Evolutionary conservation across 2,797 vertebrate species (phyloP).

Genomic region (Cyprinodon diabolis): DNA sequence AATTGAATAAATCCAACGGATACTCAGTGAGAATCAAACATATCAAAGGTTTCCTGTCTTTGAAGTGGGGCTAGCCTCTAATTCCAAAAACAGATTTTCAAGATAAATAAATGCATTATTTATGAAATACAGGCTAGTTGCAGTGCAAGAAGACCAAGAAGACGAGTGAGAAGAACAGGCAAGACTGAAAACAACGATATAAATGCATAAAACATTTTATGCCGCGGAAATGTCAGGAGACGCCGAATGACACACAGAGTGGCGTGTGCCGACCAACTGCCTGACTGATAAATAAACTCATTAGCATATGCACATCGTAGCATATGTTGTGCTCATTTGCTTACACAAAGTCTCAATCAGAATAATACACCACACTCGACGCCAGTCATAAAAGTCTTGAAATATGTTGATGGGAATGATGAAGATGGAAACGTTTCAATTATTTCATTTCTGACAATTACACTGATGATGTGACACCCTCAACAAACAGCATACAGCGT

Average conservation of each 20-base stretch:
- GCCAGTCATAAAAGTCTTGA: slow-evolving; percentile 70
- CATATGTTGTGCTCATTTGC: slow-evolving; percentile 81
- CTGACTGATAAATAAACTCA: slow-evolving; percentile 77
- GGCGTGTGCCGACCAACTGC: slow-evolving; percentile 68
- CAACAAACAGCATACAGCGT: slow-evolving; percentile 48
- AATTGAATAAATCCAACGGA: slow-evolving; percentile 85
- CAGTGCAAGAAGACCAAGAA: slow-evolving; percentile 63
- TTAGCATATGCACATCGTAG: slow-evolving; percentile 77
- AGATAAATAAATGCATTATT: slow-evolving; percentile 89
- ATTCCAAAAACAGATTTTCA: slow-evolving; percentile 87
- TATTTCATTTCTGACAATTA: slow-evolving; percentile 80
- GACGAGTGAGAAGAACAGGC: slow-evolving; percentile 59
- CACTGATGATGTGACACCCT: slow-evolving; percentile 69
- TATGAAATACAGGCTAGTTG: slow-evolving; percentile 77
- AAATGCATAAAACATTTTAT: slow-evolving; percentile 86
- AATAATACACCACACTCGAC: slow-evolving; percentile 67
- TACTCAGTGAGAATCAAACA: slow-evolving; percentile 84
- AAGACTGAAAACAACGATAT: slow-evolving; percentile 75
- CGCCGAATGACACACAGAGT: slow-evolving; percentile 76
- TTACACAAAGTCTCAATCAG: slow-evolving; percentile 81
- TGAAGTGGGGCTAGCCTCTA: slow-evolving; percentile 85
- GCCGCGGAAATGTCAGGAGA: slow-evolving; percentile 82
- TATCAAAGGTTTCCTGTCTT: slow-evolving; percentile 88
- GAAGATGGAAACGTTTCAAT: slow-evolving; percentile 79
- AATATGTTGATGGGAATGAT: slow-evolving; percentile 76